Evolutionary conservation across 2,113 vertebrate genomes (phyloP).

Genomic region (Machaerirhynchus nigripectus): DNA sequence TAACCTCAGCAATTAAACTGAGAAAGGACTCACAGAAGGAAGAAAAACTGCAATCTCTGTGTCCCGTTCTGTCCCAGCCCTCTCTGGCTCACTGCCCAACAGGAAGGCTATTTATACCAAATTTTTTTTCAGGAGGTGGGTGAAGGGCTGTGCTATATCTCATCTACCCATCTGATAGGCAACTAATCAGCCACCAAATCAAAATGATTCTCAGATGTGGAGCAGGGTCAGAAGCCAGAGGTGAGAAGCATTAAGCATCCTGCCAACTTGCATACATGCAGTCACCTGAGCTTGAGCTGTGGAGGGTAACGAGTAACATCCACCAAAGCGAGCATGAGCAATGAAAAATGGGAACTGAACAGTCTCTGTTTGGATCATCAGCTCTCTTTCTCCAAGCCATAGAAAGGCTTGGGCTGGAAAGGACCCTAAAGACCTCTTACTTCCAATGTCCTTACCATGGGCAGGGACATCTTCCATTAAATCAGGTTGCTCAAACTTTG

Average conservation of each 20-base stretch:
- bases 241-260: neutral
- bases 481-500: neutral
- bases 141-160: neutral
- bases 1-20: neutral
- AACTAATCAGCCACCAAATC: neutral
- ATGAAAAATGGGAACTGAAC: neutral
- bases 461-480: neutral
- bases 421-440: neutral
- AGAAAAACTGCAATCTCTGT: neutral
- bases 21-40: neutral
- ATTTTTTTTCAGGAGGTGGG: neutral
- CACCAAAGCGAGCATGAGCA: fast-evolving
- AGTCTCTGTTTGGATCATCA: neutral
- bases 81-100: neutral
- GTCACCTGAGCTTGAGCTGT: neutral
- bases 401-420: neutral
- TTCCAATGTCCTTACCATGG: fast-evolving
- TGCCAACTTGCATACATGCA: neutral
- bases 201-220: neutral
- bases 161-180: neutral
- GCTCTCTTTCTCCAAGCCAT: neutral
- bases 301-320: neutral
- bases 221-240: neutral
- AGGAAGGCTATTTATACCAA: neutral
- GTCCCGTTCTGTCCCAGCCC: neutral